These are phyloP conservation scores for Nemopilema nomurai DNA, from an alignment of 30 jellyfish, hydroid and myxozoan species.

Conservation along the genomic window DNA sequence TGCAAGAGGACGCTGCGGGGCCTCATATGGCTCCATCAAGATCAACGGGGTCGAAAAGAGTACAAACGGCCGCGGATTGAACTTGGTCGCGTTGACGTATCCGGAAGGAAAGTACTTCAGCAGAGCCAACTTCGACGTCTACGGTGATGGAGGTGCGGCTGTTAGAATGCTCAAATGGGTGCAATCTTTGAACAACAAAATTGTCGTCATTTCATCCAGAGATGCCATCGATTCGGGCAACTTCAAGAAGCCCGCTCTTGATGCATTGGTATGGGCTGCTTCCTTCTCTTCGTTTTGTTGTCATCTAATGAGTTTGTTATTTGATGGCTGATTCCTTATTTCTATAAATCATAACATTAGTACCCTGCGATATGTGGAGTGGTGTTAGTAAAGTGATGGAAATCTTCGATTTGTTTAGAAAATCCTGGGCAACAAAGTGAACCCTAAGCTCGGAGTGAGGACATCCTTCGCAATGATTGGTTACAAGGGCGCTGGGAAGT, in stretches of 20 bases:
- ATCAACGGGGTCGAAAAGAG: slow-evolving; percentile 66
- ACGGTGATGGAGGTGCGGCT: slow-evolving; percentile 55
- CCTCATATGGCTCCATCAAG: slow-evolving; percentile 58
- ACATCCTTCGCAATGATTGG: slow-evolving; percentile 66
- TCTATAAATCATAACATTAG: background rate
- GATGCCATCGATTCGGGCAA: slow-evolving; percentile 51
- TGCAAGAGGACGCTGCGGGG: slow-evolving; percentile 67
- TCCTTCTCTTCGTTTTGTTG: background rate
- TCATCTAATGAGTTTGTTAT: background rate
- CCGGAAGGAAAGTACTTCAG: slow-evolving; percentile 60
- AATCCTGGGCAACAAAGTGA: slow-evolving; percentile 48
- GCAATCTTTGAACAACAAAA: slow-evolving; percentile 53
- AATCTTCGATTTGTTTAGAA: slow-evolving; percentile 10
- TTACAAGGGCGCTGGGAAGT: slow-evolving; percentile 56
- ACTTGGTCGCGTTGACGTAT: slow-evolving; percentile 62
- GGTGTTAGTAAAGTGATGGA: background rate
- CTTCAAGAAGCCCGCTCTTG: slow-evolving; percentile 34
- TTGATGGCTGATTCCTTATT: background rate
- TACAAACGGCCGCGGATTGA: slow-evolving; percentile 55
- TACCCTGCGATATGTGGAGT: too few relatives aligned
- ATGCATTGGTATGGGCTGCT: slow-evolving; percentile 53
- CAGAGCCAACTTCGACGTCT: slow-evolving; percentile 42
- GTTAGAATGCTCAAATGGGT: slow-evolving; percentile 56
- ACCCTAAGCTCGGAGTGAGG: slow-evolving; percentile 49
- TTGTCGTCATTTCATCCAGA: slow-evolving; percentile 50